Evolutionary conservation across 2,888 invertebrate species (phyloP), one percentile per base, ranked within the genome.

Genomic region (Baccha elongata): DNA sequence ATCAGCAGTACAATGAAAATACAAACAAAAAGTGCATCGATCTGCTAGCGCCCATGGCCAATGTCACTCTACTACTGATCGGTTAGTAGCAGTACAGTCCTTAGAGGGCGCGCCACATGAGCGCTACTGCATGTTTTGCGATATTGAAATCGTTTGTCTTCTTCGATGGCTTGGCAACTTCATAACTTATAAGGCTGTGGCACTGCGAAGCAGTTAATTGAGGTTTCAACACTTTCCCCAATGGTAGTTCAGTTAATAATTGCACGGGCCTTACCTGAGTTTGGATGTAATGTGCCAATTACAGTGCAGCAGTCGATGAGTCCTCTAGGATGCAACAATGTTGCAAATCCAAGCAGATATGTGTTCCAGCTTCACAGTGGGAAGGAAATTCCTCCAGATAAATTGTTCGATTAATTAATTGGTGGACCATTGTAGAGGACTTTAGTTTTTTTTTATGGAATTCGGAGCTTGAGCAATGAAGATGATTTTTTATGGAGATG

Each of bases 381-480:
- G 15, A 50, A 50, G 32, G 48, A 69, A 68, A 74, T 79, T 53
- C 62, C 46, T 40, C n/a, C 26, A 40, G 64, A 74, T 69, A 80
- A 80, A 74, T 74, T 58, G 64, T 69, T 58, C 80, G 75, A 74
- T 80, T 65, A 80, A 80, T 80, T 74, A 69, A 75, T 80, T 74
- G 64, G 58, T 44, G 32, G 46, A 64, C 42, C 19, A 48, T 26
- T 23, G 44, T 32, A 46, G 46, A 6, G 48, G 23, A 46, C 69
- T n/a, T 53, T 10, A 29, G 29, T 32, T 58, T 44, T 50, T 32
- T 58, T 44, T 50, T 55, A 68, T 73, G 62, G 73, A 73, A 62
- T 68, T 68, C 42, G 48, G 48, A 60, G 35, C n/a, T 17, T 46
- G 19, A 19, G 32, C n/a, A 13, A 50, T 29, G 37, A 15, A 44